Evolutionary conservation across 1,140 invertebrate species (phyloP), one percentile per base, ranked within the genome.

Genomic region (Drosophila pruinosa): DNA sequence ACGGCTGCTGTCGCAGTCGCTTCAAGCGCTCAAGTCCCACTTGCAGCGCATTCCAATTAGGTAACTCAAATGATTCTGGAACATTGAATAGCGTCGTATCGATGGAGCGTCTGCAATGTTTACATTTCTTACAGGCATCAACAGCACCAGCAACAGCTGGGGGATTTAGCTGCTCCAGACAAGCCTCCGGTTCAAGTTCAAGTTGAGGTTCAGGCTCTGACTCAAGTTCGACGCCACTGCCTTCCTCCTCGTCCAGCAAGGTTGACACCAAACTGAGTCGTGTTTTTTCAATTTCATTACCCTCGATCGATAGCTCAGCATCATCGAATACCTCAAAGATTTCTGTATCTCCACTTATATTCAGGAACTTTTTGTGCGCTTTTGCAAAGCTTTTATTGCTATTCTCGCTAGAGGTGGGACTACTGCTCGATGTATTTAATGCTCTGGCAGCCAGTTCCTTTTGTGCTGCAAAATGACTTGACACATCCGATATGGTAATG

Each of bases 401-500:
- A 5, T 52, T 14, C 19, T 81, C 82, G 14, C 12, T 43, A 12
- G 78, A 78, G 24, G 41, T 57, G 4, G 50, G 59, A 22, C 75
- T 75, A 5, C 56, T 34, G 5, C 39, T 43, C 1, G 34, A 36
- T 10, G 31, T 21, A 3, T 72, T 28, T 15, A 53, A 43, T 14
- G 56, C n/a, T 24, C 50, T 72, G 43, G 10, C n/a, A n/a, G 34
- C 39, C 15, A 50, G 7, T 4, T 45, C n/a, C 2, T 57, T 36
- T 8, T 76, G 74, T 0, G 47, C 36, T 5, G 48, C 41, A 36
- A 85, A 85, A 61, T 72, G 85, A 4, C 26, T 48, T 0, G 54
- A 74, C 4, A 86, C 81, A 69, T 85, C 81, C 0, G 81, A 86
- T 14, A 86, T 81, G 8, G 73, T 81, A 3, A 86, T 77, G 2